A percentile compares a stretch with the other conserved stretches of the same genome.
Conservation (phyloP, 2,113 vertebrate genomes). For the Pomatostomus ruficeps region DNA sequence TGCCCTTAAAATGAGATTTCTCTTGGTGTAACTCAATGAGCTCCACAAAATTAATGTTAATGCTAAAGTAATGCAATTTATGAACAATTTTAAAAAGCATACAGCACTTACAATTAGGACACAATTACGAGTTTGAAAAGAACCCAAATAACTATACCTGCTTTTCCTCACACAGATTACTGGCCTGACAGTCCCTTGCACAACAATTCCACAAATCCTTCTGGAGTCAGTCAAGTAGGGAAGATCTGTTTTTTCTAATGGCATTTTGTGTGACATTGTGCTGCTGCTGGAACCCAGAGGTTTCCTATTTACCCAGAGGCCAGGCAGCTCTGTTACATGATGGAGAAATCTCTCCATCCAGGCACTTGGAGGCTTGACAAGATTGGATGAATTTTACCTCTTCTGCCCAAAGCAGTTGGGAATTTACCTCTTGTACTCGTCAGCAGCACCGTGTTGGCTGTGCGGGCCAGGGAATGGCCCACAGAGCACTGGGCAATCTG, state of each 20-base stretch:
- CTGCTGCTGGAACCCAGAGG: not conserved
- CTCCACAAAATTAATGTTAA: not conserved
- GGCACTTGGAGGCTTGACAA: not conserved
- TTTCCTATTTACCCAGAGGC: not conserved
- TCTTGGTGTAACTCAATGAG: not conserved
- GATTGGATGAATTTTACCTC: not conserved
- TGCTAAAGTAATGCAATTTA: not conserved
- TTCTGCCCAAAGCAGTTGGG: not conserved
- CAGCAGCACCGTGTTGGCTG: not conserved
- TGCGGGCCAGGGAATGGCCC: not conserved
- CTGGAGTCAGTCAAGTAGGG: not conserved
- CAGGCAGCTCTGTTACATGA: not conserved
- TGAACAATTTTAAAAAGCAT: not conserved
- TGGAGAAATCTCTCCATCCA: not conserved
- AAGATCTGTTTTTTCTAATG: not conserved
- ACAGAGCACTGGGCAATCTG: not conserved
- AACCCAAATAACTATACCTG: not conserved
- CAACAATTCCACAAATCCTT: not conserved
- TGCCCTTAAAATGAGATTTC: slow-evolving; percentile 5
- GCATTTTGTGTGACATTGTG: not conserved
- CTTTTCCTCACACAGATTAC: not conserved
- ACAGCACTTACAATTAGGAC: not conserved
- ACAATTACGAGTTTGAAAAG: not conserved
- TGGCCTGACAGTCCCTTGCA: not conserved
- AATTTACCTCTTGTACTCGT: not conserved